Conservation (phyloP, 2,113 vertebrate genomes). For the Buteo buteo region DNA sequence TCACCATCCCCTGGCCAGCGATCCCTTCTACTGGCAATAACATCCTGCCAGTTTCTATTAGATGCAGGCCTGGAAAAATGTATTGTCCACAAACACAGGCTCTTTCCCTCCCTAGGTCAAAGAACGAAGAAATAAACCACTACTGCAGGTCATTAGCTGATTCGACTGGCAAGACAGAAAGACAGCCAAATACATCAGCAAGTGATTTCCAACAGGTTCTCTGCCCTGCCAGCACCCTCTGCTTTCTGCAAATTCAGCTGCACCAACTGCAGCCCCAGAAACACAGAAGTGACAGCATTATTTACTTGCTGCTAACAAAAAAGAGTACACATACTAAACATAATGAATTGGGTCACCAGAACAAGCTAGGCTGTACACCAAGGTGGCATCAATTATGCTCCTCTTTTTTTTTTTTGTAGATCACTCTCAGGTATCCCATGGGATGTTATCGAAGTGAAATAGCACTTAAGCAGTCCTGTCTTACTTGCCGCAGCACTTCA, state of each 20-base stretch:
- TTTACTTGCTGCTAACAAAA: neutral
- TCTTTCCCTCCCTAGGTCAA: neutral
- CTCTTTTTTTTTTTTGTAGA: neutral
- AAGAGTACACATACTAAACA: fast-evolving
- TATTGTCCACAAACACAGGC: neutral
- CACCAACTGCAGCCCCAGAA: neutral
- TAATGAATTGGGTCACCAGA: neutral
- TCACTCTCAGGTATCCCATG: fast-evolving
- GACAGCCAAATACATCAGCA: neutral
- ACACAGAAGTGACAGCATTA: neutral
- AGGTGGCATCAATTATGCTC: neutral
- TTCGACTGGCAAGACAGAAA: neutral
- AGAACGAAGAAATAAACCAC: neutral
- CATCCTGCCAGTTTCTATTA: neutral
- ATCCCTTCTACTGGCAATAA: neutral
- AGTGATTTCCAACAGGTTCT: neutral
- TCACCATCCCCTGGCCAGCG: neutral
- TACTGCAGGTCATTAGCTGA: neutral
- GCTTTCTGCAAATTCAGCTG: neutral
- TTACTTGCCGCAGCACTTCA: neutral
- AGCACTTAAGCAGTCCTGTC: neutral
- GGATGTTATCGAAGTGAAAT: neutral
- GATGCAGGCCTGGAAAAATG: neutral
- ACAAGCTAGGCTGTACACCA: neutral
- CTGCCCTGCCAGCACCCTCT: neutral